Base-by-base conservation (phyloP, 2,888 invertebrate species). In the Agrochola macilenta region DNA sequence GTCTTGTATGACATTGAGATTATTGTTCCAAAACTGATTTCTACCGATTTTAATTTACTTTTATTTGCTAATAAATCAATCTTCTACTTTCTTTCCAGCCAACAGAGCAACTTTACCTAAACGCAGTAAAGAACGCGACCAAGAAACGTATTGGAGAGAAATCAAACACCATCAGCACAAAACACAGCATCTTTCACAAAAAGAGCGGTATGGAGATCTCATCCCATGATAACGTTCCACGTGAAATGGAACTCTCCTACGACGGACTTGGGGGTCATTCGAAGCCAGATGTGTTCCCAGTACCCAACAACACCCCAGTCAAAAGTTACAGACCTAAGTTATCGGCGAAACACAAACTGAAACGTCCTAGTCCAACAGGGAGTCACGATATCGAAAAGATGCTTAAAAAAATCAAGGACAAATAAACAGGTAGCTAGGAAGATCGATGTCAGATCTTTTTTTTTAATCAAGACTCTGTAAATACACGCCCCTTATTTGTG, bases 181-280 rank as follows among this genome's bases (percentile, higher is more conserved):
- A 86, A 52, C 83, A 77, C 39, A 95, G 95, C 79, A 95, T 95
- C 66, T 95, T 94, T 76, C 90, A 93, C 74, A 93, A 90, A 60
- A 95, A 93, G 90, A 91, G 57, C 88, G 91, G 0, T 2, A 78
- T 92, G 0, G 90, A 88, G 39, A 84, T 94, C 0, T 91, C 91
- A 9, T 79, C 93, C 8, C 81, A 83, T 0, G 88, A 89, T 4
- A 46, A 63, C 79, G 5, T 63, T 17, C 86, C 87, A 4, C 49
- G 78, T 12, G 75, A 80, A 5, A 76, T 91, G n/a, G 92, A 95
- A 70, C 89, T 93, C 1, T 92, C 94, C 0, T 97, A 97, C 72
- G 96, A 97, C 82, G 97, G 97, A 0, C 88, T 97, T 14, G 97
- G 97, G 0, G 97, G 97, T 2, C 97, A 97, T 85, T 97, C 97